Conservation (phyloP, 2,797 vertebrate species). For the Denticeps clupeoides region DNA sequence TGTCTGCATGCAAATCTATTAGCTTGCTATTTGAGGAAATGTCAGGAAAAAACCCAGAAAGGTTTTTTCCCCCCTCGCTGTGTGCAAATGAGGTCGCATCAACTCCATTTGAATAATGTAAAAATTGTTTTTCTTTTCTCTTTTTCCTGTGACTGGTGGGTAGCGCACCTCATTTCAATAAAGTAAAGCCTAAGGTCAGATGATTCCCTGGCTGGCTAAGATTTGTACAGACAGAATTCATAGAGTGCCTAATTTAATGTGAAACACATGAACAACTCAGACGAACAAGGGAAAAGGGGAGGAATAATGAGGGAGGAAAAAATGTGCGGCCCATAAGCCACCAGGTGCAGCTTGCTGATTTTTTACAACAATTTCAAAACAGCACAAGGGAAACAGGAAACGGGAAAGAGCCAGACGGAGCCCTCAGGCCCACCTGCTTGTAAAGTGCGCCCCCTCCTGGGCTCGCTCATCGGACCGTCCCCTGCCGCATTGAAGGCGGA, state of each 20-base stretch:
- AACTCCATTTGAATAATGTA: constrained; percentile 29
- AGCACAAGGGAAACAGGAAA: background rate
- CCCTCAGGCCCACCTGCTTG: constrained; percentile 69
- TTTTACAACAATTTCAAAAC: constrained; percentile 3
- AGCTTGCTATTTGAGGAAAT: constrained; percentile 21
- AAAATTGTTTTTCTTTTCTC: constrained; percentile 9
- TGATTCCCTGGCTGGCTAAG: constrained; percentile 7
- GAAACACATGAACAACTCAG: constrained; percentile 21
- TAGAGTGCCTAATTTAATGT: constrained; percentile 16
- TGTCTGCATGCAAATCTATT: constrained; percentile 10
- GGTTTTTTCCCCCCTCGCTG: constrained; percentile 12
- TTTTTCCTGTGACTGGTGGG: constrained; percentile 2
- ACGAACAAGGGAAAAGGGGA: constrained; percentile 11
- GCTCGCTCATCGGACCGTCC: constrained; percentile 78
- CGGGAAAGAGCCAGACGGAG: no score
- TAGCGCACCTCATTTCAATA: constrained; percentile 7
- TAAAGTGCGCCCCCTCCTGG: constrained; percentile 68
- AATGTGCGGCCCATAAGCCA: background rate
- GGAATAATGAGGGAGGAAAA: constrained; percentile 1
- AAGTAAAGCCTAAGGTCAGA: constrained; percentile 24
- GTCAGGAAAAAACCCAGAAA: constrained; percentile 11
- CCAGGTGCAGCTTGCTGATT: constrained; percentile 11
- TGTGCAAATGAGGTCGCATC: constrained; percentile 32
- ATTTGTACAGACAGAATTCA: constrained; percentile 20
- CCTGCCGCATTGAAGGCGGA: constrained; percentile 87